A percentile compares a stretch with the other conserved stretches of the same genome.
Conservation (phyloP, 2,797 vertebrate genomes). For the Brachyrhaphis roseni region DNA sequence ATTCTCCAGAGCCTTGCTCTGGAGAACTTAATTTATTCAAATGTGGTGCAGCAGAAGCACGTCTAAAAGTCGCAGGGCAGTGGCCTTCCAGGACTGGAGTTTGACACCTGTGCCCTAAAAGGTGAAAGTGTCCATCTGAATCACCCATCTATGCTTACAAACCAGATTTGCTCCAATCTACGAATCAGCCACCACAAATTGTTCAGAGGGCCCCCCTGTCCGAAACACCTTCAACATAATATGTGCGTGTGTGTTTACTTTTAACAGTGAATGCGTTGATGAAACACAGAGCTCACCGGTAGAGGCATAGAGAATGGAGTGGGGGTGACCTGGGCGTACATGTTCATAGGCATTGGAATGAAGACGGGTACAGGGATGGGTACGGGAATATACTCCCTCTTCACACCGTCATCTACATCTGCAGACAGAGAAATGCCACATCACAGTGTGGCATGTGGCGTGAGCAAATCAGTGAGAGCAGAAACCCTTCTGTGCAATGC, state of each 20-base stretch:
- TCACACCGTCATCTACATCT: conserved; percentile 89
- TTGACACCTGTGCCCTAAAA: too few species aligned
- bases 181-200: too few species aligned
- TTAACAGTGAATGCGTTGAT: neutral
- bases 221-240: neutral
- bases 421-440: conserved; percentile 25
- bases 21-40: too few species aligned
- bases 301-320: conserved; percentile 88
- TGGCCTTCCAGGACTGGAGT: too few species aligned
- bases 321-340: conserved; percentile 92
- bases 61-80: too few species aligned
- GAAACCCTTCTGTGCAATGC: neutral
- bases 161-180: too few species aligned
- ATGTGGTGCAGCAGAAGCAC: too few species aligned
- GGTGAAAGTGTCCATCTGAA: too few species aligned
- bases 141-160: too few species aligned
- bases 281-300: conserved; percentile 82
- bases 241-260: neutral
- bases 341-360: conserved; percentile 94
- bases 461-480: neutral
- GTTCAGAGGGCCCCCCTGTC: too few species aligned
- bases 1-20: too few species aligned
- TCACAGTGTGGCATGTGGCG: neutral
- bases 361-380: conserved; percentile 96
- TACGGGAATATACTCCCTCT: conserved; percentile 93